These are phyloP conservation scores for Galeruca laticollis DNA, from an alignment of 2,888 invertebrate species.

Conservation along the genomic window DNA sequence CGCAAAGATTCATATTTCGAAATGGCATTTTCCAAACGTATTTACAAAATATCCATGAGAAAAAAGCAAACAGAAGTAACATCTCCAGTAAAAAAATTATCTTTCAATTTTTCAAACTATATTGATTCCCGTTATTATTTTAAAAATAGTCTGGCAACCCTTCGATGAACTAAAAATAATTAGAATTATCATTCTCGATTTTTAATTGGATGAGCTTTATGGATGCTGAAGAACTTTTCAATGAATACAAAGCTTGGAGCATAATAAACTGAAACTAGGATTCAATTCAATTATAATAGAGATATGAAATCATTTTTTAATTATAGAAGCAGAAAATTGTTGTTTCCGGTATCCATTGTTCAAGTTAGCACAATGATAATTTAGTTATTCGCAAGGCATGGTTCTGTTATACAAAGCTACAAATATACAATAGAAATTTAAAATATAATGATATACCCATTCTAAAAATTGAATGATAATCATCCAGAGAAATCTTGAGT, in stretches of 20 bases:
- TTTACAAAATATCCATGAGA: too few relatives aligned
- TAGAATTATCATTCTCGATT: not conserved
- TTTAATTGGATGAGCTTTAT: not conserved
- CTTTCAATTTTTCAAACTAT: too few relatives aligned
- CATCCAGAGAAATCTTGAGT: too few relatives aligned
- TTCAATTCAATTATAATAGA: not conserved
- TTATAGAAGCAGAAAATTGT: not conserved
- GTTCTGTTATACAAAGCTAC: too few relatives aligned
- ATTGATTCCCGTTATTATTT: not conserved
- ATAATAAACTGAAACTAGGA: not conserved
- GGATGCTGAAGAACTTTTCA: not conserved
- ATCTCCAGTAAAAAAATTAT: too few relatives aligned
- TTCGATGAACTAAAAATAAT: too few relatives aligned
- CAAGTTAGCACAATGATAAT: not conserved
- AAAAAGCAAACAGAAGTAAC: too few relatives aligned
- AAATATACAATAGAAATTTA: not conserved
- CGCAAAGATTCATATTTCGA: too few relatives aligned
- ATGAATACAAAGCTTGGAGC: not conserved
- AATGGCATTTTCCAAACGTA: too few relatives aligned
- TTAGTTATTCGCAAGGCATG: not conserved
- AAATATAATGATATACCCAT: too few relatives aligned
- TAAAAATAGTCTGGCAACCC: not conserved
- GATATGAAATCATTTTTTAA: not conserved
- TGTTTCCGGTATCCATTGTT: not conserved
- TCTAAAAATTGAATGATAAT: too few relatives aligned